phyloP scores from a whole-genome alignment of 2,888 invertebrate genomes.

The Carcina quercana region DNA sequence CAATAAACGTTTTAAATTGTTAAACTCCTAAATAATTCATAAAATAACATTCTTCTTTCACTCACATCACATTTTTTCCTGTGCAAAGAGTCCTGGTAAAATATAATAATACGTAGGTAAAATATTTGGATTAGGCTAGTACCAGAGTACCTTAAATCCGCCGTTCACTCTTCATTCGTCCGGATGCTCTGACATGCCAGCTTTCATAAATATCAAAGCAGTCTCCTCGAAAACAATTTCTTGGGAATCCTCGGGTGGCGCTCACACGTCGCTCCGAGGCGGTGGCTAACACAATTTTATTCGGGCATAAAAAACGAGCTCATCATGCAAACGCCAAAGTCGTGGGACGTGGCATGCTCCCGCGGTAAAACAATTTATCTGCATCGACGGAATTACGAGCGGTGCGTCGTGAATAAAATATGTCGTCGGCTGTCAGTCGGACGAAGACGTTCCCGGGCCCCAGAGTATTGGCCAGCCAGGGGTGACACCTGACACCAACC shows the following conservation, averaged over 20 bases:
- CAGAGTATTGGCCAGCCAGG: conserved; percentile 28
- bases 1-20: too few species aligned
- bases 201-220: conserved; percentile 71
- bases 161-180: conserved; percentile 54
- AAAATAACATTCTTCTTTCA: too few species aligned
- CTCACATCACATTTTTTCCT: too few species aligned
- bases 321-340: conserved; percentile 73
- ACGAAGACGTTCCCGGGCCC: conserved; percentile 43
- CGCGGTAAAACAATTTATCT: conserved; percentile 75
- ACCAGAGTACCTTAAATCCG: conserved; percentile 37
- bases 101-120: too few species aligned
- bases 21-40: too few species aligned
- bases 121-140: too few species aligned
- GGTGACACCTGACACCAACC: too few species aligned
- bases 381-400: conserved; percentile 72
- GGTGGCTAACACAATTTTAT: conserved; percentile 72
- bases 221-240: conserved; percentile 63
- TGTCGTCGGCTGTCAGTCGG: conserved; percentile 68
- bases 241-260: conserved; percentile 35
- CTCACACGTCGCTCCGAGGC: conserved; percentile 54
- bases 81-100: too few species aligned
- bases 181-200: conserved; percentile 48
- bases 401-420: conserved; percentile 70
- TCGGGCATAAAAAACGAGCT: conserved; percentile 72
- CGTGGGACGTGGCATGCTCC: conserved; percentile 58